Evolutionary conservation across 2,797 vertebrate species (phyloP).

Genomic region (Oreonectes daqikongensis): DNA sequence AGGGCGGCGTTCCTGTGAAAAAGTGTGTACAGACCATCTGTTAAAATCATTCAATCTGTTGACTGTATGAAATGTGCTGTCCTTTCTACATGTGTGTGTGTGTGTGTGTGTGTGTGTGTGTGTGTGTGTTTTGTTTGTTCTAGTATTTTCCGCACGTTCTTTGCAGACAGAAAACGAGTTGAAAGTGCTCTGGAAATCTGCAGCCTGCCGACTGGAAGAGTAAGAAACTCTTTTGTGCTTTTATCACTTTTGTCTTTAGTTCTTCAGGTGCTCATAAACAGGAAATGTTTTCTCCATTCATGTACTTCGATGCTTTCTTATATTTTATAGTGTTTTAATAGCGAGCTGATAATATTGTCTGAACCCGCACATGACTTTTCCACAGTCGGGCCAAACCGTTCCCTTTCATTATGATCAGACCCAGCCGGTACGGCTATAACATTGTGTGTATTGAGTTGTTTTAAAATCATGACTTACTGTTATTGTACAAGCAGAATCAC

Average conservation of each 20-base stretch:
- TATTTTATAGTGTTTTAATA: no score
- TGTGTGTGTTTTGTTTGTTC: conserved; percentile 36
- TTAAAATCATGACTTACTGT: not conserved
- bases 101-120: conserved; percentile 47
- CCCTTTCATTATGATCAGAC: no score
- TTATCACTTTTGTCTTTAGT: not conserved
- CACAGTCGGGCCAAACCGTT: no score
- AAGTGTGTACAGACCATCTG: conserved; percentile 83
- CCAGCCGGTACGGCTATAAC: no score
- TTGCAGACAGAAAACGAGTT: conserved; percentile 92
- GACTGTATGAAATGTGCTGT: not conserved
- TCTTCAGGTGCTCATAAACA: not conserved
- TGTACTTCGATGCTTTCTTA: no score
- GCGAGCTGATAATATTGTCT: no score
- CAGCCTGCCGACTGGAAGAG: conserved; percentile 92
- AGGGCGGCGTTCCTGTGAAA: conserved; percentile 94
- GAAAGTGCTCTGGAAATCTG: conserved; percentile 94
- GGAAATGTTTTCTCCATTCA: not conserved
- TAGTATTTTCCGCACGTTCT: conserved; percentile 94
- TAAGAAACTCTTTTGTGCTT: conserved; percentile 70
- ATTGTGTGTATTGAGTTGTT: no score
- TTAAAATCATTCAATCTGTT: not conserved
- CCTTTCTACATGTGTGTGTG: conserved; percentile 36
- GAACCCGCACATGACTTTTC: no score
- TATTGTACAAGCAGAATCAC: not conserved